Evolutionary conservation across 2,113 vertebrate species (phyloP), one percentile per base, ranked within the genome.

Genomic region (Abramis brama): DNA sequence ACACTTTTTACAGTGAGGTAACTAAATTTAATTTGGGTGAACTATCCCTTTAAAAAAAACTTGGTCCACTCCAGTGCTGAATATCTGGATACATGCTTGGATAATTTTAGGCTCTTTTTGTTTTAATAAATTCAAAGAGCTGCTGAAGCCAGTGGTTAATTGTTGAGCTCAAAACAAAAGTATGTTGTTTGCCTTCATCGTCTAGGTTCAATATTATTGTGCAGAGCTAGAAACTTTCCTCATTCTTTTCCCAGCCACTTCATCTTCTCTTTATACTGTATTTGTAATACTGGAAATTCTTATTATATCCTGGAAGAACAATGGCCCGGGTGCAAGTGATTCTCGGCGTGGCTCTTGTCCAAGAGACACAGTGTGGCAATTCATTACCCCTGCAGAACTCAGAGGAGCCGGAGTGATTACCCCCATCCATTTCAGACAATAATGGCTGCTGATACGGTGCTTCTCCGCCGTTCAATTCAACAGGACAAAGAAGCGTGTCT

Each of bases 391-490:
- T 59, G 68, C 81, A 83, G 68, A 83, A 84, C 25, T 74, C 50
- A 50, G 77, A 88, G 85, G 70, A 88, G 79, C 68, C 33, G 19
- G 73, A 86, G 13, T 21, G 77, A 88, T 85, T 74, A 77, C 39
- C 78, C 77, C 83, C 70, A 79, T 85, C 57, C 27, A 55, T 86
- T 86, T 79, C 70, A 85, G 77, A 89, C 86, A 88, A 84, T 86
- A 78, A 84, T 82, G 73, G 89, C 78, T 79, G 89, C 85, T 86
- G 89, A 89, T 88, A 83, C 82, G 71, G 52, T 79, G 80, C 79
- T 85, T 85, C 83, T 86, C 52, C 4, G 64, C 78, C 82, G 8
- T 73, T 84, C 82, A 85, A 30, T 82, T 85, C 52, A 68, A 66
- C 78, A 71, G 85, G 62, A 85, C 74, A 82, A 86, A 82, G 84